Conservation (phyloP, 35 echinoderm and acorn worm genomes). For the Stichopus chloronotus region DNA sequence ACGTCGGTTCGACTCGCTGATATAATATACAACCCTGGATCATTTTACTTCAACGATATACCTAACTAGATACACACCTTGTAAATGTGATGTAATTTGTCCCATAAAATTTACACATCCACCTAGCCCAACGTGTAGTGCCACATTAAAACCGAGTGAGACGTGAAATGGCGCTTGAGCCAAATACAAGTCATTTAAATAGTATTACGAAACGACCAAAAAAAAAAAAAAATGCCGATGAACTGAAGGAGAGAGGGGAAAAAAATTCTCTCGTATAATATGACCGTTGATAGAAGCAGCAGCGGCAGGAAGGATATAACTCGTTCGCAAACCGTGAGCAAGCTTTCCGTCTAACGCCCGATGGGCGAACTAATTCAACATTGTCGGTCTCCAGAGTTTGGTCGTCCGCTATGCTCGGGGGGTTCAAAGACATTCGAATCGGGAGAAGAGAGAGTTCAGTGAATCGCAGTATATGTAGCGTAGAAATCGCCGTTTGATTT, state of each 20-base stretch:
- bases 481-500: background rate
- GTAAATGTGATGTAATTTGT: no score
- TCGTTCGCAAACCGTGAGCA: background rate
- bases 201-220: background rate
- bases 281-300: background rate
- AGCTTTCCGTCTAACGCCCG: constrained; percentile 15
- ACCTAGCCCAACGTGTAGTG: no score
- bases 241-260: no score
- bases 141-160: background rate
- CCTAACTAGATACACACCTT: no score
- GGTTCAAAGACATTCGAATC: background rate
- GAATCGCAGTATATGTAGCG: background rate
- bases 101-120: no score
- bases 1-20: no score
- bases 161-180: background rate
- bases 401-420: background rate
- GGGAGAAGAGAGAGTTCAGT: background rate
- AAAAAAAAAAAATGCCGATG: background rate
- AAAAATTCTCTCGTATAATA: no score
- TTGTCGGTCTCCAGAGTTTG: background rate
- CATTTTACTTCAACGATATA: no score
- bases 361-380: constrained; percentile 43
- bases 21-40: no score
- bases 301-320: background rate
- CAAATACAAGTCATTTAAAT: background rate